Evolutionary conservation across 2,113 vertebrate species (phyloP).

Genomic region (Agapornis roseicollis): DNA sequence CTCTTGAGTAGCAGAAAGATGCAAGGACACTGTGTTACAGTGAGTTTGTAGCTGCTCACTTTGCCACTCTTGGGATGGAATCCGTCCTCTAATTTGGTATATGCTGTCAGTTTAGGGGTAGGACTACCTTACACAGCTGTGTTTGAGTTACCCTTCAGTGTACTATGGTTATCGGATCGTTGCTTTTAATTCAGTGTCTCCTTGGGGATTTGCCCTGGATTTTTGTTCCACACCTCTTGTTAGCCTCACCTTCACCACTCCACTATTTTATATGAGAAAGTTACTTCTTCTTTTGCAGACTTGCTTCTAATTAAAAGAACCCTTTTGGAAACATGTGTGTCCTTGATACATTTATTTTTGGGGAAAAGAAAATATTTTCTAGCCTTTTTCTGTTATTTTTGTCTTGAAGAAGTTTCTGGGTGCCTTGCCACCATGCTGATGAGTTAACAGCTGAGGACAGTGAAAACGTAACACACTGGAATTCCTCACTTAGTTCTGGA

Average conservation of each 20-base stretch:
- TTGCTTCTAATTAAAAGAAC: constrained; percentile 55
- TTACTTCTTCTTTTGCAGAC: constrained; percentile 60
- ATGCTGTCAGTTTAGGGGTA: neutral
- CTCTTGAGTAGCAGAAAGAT: neutral
- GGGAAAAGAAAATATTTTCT: neutral
- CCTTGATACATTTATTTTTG: neutral
- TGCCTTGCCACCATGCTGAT: constrained; percentile 8
- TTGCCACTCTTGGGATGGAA: neutral
- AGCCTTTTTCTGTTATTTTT: neutral
- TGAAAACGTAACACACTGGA: constrained; percentile 28
- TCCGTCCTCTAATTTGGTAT: neutral
- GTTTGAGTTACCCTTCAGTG: neutral
- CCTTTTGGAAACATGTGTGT: neutral
- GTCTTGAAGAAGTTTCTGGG: neutral
- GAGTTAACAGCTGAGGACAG: constrained; percentile 33
- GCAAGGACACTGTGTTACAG: neutral
- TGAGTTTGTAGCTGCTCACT: neutral
- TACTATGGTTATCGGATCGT: neutral
- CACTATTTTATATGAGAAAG: constrained; percentile 68
- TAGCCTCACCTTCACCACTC: constrained; percentile 55
- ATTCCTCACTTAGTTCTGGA: constrained; percentile 54
- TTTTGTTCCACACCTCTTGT: constrained; percentile 58
- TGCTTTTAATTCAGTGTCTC: constrained; percentile 46
- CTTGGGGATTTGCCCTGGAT: constrained; percentile 24
- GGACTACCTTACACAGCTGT: neutral